Conservation (phyloP, 2,888 invertebrate genomes). For the Eurytoma adleriae region DNA sequence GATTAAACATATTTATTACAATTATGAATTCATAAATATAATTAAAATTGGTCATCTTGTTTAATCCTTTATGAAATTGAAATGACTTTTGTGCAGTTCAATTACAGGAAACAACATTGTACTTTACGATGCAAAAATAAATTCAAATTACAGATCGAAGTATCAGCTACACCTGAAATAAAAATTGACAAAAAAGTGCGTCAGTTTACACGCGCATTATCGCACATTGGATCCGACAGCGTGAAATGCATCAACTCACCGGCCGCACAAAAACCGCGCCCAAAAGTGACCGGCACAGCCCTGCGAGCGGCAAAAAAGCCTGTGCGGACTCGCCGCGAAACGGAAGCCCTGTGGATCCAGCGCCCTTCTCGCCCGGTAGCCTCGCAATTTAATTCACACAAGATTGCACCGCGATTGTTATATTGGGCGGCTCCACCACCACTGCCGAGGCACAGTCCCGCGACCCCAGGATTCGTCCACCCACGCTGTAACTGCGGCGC, state of each 20-base stretch:
- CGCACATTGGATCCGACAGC: constrained; percentile 12
- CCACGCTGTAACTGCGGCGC: background rate
- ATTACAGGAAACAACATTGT: no score
- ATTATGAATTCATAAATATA: no score
- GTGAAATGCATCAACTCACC: background rate
- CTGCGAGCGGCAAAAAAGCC: constrained; percentile 1
- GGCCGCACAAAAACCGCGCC: background rate
- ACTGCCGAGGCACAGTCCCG: no score
- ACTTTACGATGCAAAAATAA: no score
- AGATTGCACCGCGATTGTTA: constrained; percentile 46
- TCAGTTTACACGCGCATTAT: background rate
- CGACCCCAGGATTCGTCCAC: background rate
- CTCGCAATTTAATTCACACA: constrained; percentile 30
- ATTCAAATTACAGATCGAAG: no score
- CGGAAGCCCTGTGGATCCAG: background rate
- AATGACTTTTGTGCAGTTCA: no score
- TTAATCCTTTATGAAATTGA: no score
- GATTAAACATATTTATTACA: no score
- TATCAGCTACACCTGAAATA: no score
- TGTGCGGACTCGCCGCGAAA: background rate
- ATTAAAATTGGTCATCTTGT: no score
- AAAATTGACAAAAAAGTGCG: no score
- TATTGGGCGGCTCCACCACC: constrained; percentile 8
- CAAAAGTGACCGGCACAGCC: background rate
- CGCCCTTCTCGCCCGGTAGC: constrained; percentile 1